A percentile compares a stretch with the other conserved stretches of the same genome.
Evolutionary conservation across 2,113 vertebrate species (phyloP).

Genomic region (Sapayoa aenigma): DNA sequence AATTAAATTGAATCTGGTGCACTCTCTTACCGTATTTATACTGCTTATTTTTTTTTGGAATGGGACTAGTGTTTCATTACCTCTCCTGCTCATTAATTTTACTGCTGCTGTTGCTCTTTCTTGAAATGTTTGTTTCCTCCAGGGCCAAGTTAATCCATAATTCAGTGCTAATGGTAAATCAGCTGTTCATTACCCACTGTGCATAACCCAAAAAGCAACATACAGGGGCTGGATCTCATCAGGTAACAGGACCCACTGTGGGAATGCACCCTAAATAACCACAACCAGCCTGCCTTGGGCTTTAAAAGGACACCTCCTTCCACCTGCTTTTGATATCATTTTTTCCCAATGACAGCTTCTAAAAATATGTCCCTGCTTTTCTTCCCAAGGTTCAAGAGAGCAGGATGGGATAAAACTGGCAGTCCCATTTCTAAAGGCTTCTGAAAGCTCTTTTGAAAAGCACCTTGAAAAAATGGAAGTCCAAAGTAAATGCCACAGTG

Average conservation of each 20-base stretch:
- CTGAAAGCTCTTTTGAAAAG: not conserved
- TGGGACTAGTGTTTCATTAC: not conserved
- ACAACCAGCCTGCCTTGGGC: not conserved
- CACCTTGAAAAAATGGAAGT: not conserved
- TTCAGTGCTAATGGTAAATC: not conserved
- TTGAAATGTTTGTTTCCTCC: not conserved
- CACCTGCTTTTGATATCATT: not conserved
- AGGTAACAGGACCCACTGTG: not conserved
- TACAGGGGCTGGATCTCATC: not conserved
- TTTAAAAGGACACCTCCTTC: not conserved
- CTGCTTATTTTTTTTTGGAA: not conserved
- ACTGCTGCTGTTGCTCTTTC: constrained; percentile 2
- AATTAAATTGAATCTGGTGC: not conserved
- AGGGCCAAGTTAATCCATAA: constrained; percentile 35
- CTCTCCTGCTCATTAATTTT: constrained; percentile 6
- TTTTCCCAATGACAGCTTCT: not conserved
- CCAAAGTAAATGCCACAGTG: not conserved
- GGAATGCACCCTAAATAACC: not conserved
- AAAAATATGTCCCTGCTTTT: not conserved
- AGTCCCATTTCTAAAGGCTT: not conserved
- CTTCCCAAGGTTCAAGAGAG: not conserved
- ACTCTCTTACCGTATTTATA: not conserved
- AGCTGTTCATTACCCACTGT: not conserved
- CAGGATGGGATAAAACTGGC: not conserved
- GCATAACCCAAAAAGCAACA: not conserved